Evolutionary conservation across 2,797 vertebrate genomes (phyloP), one percentile per base, ranked within the genome.

Genomic region (Otolemur crassicaudatus): DNA sequence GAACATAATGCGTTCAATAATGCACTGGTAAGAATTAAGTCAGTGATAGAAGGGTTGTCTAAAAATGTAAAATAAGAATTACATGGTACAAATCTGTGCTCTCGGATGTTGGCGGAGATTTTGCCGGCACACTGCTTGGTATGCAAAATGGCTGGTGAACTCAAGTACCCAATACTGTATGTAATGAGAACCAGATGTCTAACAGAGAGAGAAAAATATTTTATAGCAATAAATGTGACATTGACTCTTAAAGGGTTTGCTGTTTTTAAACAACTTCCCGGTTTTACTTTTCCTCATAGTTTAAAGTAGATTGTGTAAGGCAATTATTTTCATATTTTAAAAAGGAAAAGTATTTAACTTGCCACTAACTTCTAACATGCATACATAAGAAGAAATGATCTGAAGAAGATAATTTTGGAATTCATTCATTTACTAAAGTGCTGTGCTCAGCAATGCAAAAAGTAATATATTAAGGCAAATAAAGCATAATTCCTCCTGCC

Each of bases 181-280:
- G 60, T 98, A 97, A 97, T 97, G 97, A 93, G 95, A 97, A 97
- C 93, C 98, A 98, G 97, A 98, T 98, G 98, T 97, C 95, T 92
- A 87, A 84, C 72, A 95, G 89, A 96, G 95, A 96, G 96, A 94
- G 93, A 95, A 94, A 97, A 96, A 96, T 97, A 97, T 97, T 98
- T 98, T 91, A 97, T 91, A 88, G 97, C 97, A 97, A 85, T 97
- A 95, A 98, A 97, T 94, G 96, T 97, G 98, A 97, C 97, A 97
- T 94, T 92, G 98, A 94, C 93, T 97, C 92, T 96, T 97, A 92
- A 94, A 96, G 94, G 95, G 77, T 94, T 97, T 87, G 93, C 88
- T 76, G 76, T 94, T 92, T 90, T 84, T 56, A 96, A 96, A 95
- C 93, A 89, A 88, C 90, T 96, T 92, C 90, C 91, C n/a, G 1